Conservation (phyloP, 1,140 invertebrate genomes). For the Zaprionus camerounensis region DNA sequence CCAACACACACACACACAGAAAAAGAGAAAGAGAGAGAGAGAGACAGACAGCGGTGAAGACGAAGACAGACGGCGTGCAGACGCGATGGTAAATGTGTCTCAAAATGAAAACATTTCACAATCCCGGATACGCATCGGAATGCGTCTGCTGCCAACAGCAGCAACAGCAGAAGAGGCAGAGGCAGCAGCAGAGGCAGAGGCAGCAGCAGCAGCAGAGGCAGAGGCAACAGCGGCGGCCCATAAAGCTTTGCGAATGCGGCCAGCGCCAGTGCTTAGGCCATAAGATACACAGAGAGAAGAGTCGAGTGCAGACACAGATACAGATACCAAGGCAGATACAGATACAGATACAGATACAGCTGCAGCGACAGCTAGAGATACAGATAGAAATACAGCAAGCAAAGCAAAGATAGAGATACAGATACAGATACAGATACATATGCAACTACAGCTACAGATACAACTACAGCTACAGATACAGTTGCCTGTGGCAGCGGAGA, state of each 20-base stretch:
- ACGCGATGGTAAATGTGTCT: constrained; percentile 74
- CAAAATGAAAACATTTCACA: constrained; percentile 81
- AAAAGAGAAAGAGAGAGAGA: constrained; percentile 38
- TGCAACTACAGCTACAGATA: constrained; percentile 1
- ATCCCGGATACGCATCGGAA: constrained; percentile 82
- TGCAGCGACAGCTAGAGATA: constrained; percentile 18
- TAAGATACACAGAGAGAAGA: constrained; percentile 7
- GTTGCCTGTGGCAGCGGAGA: background rate
- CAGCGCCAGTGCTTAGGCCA: constrained; percentile 44
- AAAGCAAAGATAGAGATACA: constrained; percentile 8
- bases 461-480: constrained; percentile 10
- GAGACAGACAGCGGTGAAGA: constrained; percentile 25
- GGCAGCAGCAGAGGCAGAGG: background rate
- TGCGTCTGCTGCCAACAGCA: constrained; percentile 51
- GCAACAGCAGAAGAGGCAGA: constrained; percentile 15
- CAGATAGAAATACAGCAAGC: constrained; percentile 19
- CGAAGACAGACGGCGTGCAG: constrained; percentile 67
- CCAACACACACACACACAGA: constrained; percentile 9
- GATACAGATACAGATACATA: constrained; percentile 6
- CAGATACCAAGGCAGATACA: constrained; percentile 14
- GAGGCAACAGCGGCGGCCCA: constrained; percentile 42
- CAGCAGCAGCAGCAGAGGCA: constrained; percentile 17
- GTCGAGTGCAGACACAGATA: constrained; percentile 21
- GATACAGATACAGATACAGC: constrained; percentile 14
- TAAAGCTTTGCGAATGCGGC: constrained; percentile 63